These are phyloP conservation scores for Anolis carolinensis DNA, from an alignment of 2,113 vertebrate genomes.

Conservation along the genomic window DNA sequence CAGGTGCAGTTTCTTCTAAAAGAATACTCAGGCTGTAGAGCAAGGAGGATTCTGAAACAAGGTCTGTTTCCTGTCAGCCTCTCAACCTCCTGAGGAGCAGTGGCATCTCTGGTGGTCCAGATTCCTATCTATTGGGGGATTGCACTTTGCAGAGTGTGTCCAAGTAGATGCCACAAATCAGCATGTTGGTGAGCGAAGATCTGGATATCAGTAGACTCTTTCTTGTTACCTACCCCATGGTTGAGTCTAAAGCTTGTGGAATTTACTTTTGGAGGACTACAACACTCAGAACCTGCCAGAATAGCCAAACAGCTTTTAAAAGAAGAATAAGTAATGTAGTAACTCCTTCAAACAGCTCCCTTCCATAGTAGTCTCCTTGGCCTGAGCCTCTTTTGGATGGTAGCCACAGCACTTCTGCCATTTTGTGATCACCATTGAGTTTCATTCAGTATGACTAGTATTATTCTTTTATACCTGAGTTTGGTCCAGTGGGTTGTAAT, in stretches of 20 bases:
- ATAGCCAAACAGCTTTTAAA: no score
- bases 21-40: no score
- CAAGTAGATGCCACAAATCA: background rate
- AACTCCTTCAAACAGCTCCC: background rate
- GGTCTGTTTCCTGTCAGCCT: background rate
- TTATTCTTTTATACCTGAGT: background rate
- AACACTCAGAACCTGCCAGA: no score
- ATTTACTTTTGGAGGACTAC: no score
- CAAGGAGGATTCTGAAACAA: no score
- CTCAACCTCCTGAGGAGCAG: no score
- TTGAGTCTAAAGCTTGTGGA: background rate
- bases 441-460: background rate
- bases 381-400: background rate
- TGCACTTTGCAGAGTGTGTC: background rate
- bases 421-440: background rate
- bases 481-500: background rate
- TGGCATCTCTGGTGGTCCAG: background rate
- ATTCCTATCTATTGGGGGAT: background rate
- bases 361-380: background rate
- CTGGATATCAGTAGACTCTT: background rate
- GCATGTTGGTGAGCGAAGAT: background rate
- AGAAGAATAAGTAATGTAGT: no score
- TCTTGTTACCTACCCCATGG: background rate
- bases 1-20: no score
- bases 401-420: background rate